Evolutionary conservation across 2,888 invertebrate genomes (phyloP), one percentile per base, ranked within the genome.

Genomic region (Morpho deidamia): DNA sequence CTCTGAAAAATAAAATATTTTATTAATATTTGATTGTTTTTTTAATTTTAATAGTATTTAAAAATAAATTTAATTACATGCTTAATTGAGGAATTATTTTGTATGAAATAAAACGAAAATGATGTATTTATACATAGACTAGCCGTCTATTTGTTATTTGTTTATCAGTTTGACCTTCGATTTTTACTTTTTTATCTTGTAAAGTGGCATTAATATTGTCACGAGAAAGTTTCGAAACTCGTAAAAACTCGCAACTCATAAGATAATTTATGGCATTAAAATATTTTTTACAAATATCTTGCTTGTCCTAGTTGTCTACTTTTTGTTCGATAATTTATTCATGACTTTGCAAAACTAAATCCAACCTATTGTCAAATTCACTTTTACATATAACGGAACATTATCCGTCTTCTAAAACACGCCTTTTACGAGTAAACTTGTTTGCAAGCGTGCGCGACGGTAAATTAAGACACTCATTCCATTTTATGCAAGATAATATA

Each of bases 1-100:
- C 82, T 95, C 95, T 95, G 91, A 8, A 92, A 92, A 62, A 50
- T 70, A 46, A 62, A 62, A 68, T 23, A 23, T 23, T 23, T 23
- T 23, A 23, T 23, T 5, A 23, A 23, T 23, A 23, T 23, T 23
- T 23, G 3, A n/a, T n/a, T n/a, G n/a, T n/a, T n/a, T n/a, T n/a
- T n/a, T n/a, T n/a, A n/a, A 23, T 23, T 23, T 23, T 23, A 23
- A 23, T 23, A 23, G 2, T 23, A 23, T 23, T 23, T 23, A 5
- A 5, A 23, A 23, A 23, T n/a, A 23, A 5, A 23, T 23, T 23
- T 23, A 3, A 23, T 23, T 23, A 5, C 3, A 5, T 23, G 3
- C 23, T 5, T 23, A 23, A 23, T n/a, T n/a, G n/a, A n/a, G 4
- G 23, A 23, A 23, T 23, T 3, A 23, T 23, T 23, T 23, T 23